Evolutionary conservation across 2,888 invertebrate species (phyloP).

Genomic region (Troglohyphantes excavatus): DNA sequence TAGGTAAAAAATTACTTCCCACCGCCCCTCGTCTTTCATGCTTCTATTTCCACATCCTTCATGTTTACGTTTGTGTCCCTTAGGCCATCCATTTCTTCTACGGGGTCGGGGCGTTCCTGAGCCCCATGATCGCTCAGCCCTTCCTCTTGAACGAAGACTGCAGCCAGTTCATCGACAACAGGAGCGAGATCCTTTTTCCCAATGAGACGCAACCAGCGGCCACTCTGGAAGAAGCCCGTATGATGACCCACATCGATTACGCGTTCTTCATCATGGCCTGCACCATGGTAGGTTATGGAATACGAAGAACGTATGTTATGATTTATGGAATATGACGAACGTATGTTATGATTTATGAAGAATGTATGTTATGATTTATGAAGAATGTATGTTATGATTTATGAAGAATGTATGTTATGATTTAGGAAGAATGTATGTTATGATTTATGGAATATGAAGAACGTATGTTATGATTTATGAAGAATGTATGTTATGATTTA

Average conservation of each 20-base stretch:
- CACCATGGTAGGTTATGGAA: constrained; percentile 83
- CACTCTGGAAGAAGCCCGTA: constrained; percentile 80
- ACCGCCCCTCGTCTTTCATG: no score
- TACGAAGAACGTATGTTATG: no score
- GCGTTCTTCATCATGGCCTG: constrained; percentile 84
- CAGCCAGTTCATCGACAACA: constrained; percentile 79
- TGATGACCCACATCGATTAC: constrained; percentile 82
- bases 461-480: no score
- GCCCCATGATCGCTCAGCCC: constrained; percentile 84
- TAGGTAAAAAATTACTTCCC: no score
- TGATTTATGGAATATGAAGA: no score
- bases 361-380: no score
- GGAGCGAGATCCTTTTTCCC: constrained; percentile 19
- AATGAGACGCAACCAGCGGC: constrained; percentile 70
- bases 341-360: no score
- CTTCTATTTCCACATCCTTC: background rate
- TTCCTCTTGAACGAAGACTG: constrained; percentile 84
- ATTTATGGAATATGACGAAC: no score
- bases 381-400: no score
- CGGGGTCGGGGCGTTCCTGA: constrained; percentile 84
- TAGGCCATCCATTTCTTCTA: constrained; percentile 84
- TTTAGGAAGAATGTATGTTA: no score
- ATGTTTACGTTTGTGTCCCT: constrained; percentile 60
- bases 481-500: no score
- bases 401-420: no score